Evolutionary conservation across 2,797 vertebrate genomes (phyloP), one percentile per base, ranked within the genome.

Genomic region (Eulemur mongoz): DNA sequence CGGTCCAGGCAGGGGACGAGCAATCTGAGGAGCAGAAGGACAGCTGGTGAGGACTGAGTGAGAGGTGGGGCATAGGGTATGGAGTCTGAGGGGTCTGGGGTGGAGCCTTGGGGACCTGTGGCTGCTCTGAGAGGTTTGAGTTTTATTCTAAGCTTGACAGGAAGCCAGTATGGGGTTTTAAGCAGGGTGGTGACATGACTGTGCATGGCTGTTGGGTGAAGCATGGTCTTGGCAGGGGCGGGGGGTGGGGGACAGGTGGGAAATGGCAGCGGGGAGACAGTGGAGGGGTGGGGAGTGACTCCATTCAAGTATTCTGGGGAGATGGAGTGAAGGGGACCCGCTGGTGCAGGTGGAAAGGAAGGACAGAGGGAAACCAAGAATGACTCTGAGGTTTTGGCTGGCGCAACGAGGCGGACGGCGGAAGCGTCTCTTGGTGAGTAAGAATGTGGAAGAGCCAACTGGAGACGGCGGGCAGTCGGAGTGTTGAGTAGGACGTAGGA

Each of bases 401-500:
- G 17, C 9, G 30, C 54, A 0, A 4, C 10, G 2, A 65, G 43
- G 9, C 0, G 4, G 81, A 27, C 0, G 20, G 11, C 1, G 15
- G 84, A 81, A 35, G 15, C 57, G 25, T 48, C 38, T 38, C 30
- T 59, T 15, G 72, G 40, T 6, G 30, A 2, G 4, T 54, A 13
- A 86, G 80, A 30, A 7, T 3, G 13, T 18, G 45, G 45, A 52
- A 78, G 80, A 78, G 54, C 32, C 27, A 35, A 4, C 59, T 27
- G 61, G 73, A 30, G 57, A 80, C 67, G 87, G 45, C 12, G 43
- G 25, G 38, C 20, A 14, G 30, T 25, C 14, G 30, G 54, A 17
- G 32, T 30, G 85, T 72, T 22, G 72, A 48, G 25, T 45, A 30
- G 57, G 65, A 32, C 1, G 0, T 25, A 25, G 9, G 13, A 30